Evolutionary conservation across 1,140 invertebrate species (phyloP).

Genomic region (Drosophila biarmipes): DNA sequence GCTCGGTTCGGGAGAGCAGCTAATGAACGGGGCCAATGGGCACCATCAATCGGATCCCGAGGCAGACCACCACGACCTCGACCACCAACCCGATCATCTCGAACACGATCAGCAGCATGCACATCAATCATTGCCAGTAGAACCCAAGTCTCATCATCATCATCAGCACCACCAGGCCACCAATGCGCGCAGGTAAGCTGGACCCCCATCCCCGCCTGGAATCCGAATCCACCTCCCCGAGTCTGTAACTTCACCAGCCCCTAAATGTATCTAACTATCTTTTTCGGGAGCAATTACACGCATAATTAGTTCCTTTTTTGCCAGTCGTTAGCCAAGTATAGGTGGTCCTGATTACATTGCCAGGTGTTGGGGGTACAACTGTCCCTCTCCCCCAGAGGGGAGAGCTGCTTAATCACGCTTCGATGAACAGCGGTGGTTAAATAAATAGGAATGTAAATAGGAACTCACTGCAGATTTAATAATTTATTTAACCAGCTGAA

Average conservation of each 20-base stretch:
- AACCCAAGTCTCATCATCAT: conserved; percentile 43
- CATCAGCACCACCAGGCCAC: conserved; percentile 62
- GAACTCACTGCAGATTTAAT: too few species aligned
- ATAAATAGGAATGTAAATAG: background rate
- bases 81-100: conserved; percentile 5
- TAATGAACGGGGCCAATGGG: conserved; percentile 60
- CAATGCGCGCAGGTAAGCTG: conserved; percentile 73
- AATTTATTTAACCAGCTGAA: too few species aligned
- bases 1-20: conserved; percentile 22
- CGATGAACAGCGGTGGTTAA: background rate
- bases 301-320: conserved; percentile 46
- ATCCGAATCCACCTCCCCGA: background rate
- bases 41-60: conserved; percentile 30
- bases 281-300: conserved; percentile 46
- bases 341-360: conserved; percentile 18
- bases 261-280: conserved; percentile 9
- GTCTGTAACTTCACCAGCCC: conserved; percentile 2
- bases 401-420: conserved; percentile 29
- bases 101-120: conserved; percentile 30
- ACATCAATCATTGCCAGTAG: conserved; percentile 54
- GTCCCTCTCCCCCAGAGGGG: too few species aligned
- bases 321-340: conserved; percentile 12
- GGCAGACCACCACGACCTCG: background rate
- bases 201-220: conserved; percentile 14
- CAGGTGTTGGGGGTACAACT: conserved; percentile 8